Evolutionary conservation across 2,888 invertebrate genomes (phyloP).

Genomic region (Stegophylla sp.): DNA sequence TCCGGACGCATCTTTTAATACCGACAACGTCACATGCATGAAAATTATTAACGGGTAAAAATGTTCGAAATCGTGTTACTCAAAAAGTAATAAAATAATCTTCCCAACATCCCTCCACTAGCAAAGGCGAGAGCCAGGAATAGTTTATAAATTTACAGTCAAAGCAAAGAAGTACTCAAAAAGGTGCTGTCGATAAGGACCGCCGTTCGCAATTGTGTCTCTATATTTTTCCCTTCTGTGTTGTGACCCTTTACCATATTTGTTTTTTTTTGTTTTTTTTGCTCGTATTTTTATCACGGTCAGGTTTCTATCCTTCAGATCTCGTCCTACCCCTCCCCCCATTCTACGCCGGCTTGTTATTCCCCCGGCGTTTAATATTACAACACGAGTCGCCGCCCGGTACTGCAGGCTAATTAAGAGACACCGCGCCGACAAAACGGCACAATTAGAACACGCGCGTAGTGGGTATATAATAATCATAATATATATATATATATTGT

Average conservation of each 20-base stretch:
- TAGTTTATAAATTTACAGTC: no score
- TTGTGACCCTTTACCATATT: conserved; percentile 27
- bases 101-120: no score
- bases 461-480: neutral
- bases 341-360: neutral
- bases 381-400: conserved; percentile 51
- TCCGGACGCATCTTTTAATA: no score
- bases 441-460: conserved; percentile 38
- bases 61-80: no score
- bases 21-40: no score
- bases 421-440: conserved; percentile 19
- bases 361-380: conserved; percentile 55
- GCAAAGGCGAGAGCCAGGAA: no score
- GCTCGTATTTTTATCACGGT: conserved; percentile 11
- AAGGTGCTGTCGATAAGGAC: no score
- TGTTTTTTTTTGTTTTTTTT: conserved; percentile 13
- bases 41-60: no score
- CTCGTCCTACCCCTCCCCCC: neutral
- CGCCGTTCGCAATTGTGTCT: no score
- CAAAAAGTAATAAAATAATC: no score
- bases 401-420: conserved; percentile 55
- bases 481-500: conserved; percentile 18
- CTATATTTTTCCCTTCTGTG: neutral
- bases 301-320: conserved; percentile 40
- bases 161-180: no score